phyloP scores from a whole-genome alignment of 1,140 invertebrate species.

The Ganaspis sp. region DNA sequence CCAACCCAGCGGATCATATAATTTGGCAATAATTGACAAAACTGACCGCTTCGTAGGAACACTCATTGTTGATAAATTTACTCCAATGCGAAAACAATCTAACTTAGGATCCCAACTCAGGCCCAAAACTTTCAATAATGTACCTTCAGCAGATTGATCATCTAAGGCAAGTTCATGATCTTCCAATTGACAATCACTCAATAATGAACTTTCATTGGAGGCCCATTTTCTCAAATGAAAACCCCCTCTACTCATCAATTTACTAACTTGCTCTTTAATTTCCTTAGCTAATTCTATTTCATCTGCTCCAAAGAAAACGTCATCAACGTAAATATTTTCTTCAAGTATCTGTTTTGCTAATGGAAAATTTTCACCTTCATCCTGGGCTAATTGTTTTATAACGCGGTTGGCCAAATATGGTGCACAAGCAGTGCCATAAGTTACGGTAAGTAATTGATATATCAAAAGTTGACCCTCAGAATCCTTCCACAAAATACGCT shows the following conservation, averaged over 20 bases:
- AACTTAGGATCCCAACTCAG: background rate
- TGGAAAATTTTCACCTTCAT: conserved; percentile 12
- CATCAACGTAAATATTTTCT: conserved; percentile 28
- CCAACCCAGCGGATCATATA: background rate
- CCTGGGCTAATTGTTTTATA: background rate
- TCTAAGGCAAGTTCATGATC: background rate
- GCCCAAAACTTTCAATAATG: background rate
- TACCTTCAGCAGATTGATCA: background rate
- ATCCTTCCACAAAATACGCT: conserved; percentile 12
- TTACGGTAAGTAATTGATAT: background rate
- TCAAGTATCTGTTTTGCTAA: background rate
- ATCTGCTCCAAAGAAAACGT: conserved; percentile 2
- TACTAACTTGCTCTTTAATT: background rate
- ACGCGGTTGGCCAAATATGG: conserved; percentile 11
- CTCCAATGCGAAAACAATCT: background rate
- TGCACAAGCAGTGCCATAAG: conserved; percentile 4
- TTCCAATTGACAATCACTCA: background rate
- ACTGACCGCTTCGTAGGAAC: conserved; percentile 5
- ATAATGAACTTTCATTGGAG: background rate
- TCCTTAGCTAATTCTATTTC: background rate
- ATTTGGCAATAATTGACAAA: conserved; percentile 9
- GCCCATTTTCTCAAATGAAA: conserved; percentile 32
- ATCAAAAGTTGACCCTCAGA: background rate
- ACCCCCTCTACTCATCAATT: background rate
- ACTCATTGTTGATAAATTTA: background rate